Conservation (phyloP, 1,140 invertebrate genomes). For the Dysdera silvatica region DNA sequence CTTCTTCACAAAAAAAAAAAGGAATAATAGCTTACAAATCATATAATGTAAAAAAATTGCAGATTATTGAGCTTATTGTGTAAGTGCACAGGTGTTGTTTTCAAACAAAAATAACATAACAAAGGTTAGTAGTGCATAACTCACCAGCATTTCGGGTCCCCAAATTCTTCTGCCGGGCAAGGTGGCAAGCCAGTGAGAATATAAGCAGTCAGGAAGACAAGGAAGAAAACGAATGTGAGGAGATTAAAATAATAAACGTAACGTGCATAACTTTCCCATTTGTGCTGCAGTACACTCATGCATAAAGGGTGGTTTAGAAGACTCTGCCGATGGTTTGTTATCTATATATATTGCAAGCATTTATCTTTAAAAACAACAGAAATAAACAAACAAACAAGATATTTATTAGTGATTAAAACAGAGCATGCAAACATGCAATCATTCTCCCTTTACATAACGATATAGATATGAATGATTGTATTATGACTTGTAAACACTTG, state of each 20-base stretch:
- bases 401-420: too few species aligned
- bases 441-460: too few species aligned
- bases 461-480: too few species aligned
- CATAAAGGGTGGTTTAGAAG: slow-evolving; percentile 49
- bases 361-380: too few species aligned
- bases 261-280: slow-evolving; percentile 48
- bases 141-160: slow-evolving; percentile 19
- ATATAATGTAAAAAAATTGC: neutral
- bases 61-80: neutral
- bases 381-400: too few species aligned
- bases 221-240: slow-evolving; percentile 46
- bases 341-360: too few species aligned
- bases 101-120: neutral
- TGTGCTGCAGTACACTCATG: slow-evolving; percentile 46
- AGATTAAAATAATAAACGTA: slow-evolving; percentile 50
- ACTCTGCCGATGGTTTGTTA: slow-evolving; percentile 37
- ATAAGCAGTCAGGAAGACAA: slow-evolving; percentile 47
- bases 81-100: neutral
- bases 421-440: too few species aligned
- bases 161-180: slow-evolving; percentile 5
- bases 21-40: neutral
- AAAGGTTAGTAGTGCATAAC: neutral
- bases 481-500: too few species aligned
- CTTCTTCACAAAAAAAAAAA: neutral
- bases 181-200: slow-evolving; percentile 43